Percentiles rank a stretch among this genome's conserved stretches.
These are phyloP conservation scores for Trematomus loennbergii DNA, from an alignment of 2,113 vertebrate species.

Conservation along the genomic window DNA sequence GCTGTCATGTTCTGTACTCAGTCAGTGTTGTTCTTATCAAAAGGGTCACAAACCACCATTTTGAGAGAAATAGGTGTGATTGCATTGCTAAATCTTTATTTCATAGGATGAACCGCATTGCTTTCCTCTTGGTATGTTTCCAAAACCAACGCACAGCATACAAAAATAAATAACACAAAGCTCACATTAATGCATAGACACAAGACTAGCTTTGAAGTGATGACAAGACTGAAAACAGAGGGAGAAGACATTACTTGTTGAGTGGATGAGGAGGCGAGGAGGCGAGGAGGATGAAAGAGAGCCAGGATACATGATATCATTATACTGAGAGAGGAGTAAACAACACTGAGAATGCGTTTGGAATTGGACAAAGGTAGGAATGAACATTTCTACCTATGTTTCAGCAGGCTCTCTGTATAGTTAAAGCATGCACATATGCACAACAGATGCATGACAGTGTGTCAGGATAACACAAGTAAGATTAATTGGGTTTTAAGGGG, in stretches of 20 bases:
- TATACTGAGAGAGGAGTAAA: constrained; percentile 47
- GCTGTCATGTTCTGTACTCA: constrained; percentile 19
- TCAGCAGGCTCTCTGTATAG: background rate
- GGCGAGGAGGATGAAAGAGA: constrained; percentile 10
- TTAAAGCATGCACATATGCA: constrained; percentile 10
- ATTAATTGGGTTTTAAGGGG: constrained; percentile 4
- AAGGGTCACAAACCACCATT: constrained; percentile 30
- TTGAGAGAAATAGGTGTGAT: constrained; percentile 5
- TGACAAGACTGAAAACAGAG: constrained; percentile 42
- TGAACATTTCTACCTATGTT: background rate
- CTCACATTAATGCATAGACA: constrained; percentile 43
- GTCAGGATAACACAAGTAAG: constrained; percentile 12
- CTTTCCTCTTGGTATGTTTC: constrained; percentile 7
- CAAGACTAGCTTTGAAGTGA: constrained; percentile 56
- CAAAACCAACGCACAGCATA: constrained; percentile 33
- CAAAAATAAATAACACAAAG: constrained; percentile 9
- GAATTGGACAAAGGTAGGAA: constrained; percentile 10
- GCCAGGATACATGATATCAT: constrained; percentile 54
- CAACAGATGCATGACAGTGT: background rate
- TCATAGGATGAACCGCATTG: constrained; percentile 3
- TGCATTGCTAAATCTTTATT: constrained; percentile 17
- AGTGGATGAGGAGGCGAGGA: constrained; percentile 29
- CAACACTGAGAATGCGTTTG: constrained; percentile 11
- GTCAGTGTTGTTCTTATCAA: constrained; percentile 35
- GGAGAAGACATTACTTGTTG: constrained; percentile 46